Conservation (phyloP, 2,113 vertebrate species). For the Podarcis raffonei region DNA sequence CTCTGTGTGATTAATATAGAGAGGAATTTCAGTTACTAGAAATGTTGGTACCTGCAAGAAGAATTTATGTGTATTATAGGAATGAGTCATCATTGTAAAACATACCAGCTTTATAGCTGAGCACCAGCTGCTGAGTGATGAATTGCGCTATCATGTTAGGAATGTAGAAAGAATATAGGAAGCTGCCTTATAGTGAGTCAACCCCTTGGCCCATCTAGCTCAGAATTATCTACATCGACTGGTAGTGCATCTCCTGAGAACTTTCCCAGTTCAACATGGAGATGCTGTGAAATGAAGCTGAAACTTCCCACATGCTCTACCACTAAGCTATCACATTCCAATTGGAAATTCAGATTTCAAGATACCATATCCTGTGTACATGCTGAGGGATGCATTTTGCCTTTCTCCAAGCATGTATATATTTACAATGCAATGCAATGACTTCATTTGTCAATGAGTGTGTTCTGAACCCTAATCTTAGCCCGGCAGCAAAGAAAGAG, state of each 20-base stretch:
- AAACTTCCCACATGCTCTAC: too few relatives aligned
- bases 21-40: background rate
- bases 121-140: background rate
- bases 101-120: background rate
- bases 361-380: background rate
- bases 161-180: too few relatives aligned
- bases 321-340: too few relatives aligned
- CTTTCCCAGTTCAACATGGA: too few relatives aligned
- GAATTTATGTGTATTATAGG: background rate
- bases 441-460: background rate
- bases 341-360: background rate
- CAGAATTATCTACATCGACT: too few relatives aligned
- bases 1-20: background rate
- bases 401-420: background rate
- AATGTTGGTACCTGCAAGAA: background rate
- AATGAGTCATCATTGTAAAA: background rate
- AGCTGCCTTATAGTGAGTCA: too few relatives aligned
- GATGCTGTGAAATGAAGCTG: too few relatives aligned
- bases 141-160: too few relatives aligned
- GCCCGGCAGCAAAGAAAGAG: too few relatives aligned
- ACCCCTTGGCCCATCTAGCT: too few relatives aligned
- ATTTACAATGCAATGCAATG: background rate
- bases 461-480: too few relatives aligned
- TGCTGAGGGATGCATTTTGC: background rate
- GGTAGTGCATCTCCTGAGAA: too few relatives aligned